Conservation (phyloP, 2,888 invertebrate genomes). For the Drosophila aldrichi region DNA sequence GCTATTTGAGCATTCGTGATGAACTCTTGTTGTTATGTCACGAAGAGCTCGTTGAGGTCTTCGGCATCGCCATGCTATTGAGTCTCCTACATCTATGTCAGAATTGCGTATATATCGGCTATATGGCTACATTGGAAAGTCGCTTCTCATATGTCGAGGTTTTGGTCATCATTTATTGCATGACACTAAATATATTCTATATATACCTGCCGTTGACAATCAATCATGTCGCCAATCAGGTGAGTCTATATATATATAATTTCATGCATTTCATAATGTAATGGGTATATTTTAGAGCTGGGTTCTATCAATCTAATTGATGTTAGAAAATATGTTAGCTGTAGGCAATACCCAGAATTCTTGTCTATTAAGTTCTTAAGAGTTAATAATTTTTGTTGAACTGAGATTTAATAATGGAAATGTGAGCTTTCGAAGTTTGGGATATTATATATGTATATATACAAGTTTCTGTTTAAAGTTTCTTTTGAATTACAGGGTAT, state of each 20-base stretch:
- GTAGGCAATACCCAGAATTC: too few species aligned
- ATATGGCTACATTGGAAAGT: constrained; percentile 15
- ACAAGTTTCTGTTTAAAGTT: too few species aligned
- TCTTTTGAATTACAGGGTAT: background rate
- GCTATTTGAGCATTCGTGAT: constrained; percentile 16
- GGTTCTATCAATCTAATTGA: too few species aligned
- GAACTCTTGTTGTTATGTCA: constrained; percentile 25
- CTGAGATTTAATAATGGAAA: too few species aligned
- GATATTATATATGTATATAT: too few species aligned
- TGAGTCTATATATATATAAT: constrained; percentile 5
- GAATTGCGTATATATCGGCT: constrained; percentile 11
- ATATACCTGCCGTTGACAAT: constrained; percentile 17
- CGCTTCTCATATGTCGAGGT: background rate
- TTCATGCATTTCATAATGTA: background rate
- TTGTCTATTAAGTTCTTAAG: too few species aligned
- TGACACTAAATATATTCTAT: background rate
- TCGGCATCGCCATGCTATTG: constrained; percentile 18
- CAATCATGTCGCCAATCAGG: constrained; percentile 16
- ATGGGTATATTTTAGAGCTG: background rate
- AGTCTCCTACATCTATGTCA: constrained; percentile 7
- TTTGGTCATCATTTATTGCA: background rate
- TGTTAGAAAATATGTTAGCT: too few species aligned
- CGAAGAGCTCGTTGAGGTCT: constrained; percentile 25
- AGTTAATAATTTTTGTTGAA: too few species aligned
- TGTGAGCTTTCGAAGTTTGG: too few species aligned